Base-by-base conservation (phyloP, 2,797 vertebrate genomes). In the Poecilia velifera region DNA sequence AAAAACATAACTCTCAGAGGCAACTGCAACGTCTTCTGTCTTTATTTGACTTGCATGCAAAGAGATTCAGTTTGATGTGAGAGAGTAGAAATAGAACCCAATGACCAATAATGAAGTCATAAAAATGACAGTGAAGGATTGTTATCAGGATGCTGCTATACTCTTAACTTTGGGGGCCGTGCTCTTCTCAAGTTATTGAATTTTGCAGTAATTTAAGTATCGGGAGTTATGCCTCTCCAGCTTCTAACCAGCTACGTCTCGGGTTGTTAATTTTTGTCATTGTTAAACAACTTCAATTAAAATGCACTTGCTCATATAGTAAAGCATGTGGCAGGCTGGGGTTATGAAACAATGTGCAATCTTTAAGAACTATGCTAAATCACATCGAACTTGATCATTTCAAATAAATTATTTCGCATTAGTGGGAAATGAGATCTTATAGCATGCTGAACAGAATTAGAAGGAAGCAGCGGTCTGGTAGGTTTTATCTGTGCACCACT, bases 281-380 rank as follows among this genome's bases (percentile, higher is more conserved):
- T 95, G 92, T 94, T 92, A 89, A 91, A 87, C 83, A 92, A 87
- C 86, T 94, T 91, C 79, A 83, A 91, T 94, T 93, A 92, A 89
- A 92, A 84, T 81, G 83, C 81, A 83, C 84, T 84, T 87, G 68
- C 79, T 87, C 81, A 80, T 81, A 84, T 81, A 86, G 88, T 75
- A 79, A 83, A 84, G 70, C 59, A 71, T 73, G 72, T 76, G 76
- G 84, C n/a, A 22, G 73, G 25, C 66, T 77, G 53, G 3, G 31
- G 49, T 68, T 70, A 14, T 80, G 84, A 89, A 85, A 84, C 31
- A 64, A 57, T 25, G 72, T 64, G 77, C 76, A 71, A 85, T 77
- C 53, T 39, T 75, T 43, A 87, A 86, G 87, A 89, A 87, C 88
- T 76, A 84, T 71, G 78, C 74, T 79, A 85, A 80, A 74, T 85